A percentile compares a stretch with the other conserved stretches of the same genome.
These are phyloP conservation scores for Bursaphelenchus okinawaensis DNA, from an alignment of 2,888 invertebrate genomes.

Conservation along the genomic window DNA sequence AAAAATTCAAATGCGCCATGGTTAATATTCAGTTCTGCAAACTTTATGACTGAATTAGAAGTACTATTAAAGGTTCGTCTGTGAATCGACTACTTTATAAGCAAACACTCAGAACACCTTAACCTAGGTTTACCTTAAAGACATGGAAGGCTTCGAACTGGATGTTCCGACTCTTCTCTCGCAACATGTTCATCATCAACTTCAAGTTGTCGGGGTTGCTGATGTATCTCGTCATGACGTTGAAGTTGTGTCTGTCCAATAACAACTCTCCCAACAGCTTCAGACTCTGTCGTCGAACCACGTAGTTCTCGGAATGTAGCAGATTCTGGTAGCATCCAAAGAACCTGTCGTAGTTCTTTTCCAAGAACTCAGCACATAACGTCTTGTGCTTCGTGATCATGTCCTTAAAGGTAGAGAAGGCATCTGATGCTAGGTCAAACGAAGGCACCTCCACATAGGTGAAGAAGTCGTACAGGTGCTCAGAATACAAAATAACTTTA, in stretches of 20 bases:
- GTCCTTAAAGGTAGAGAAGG: slow-evolving; percentile 97
- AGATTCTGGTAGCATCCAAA: slow-evolving; percentile 93
- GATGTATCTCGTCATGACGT: slow-evolving; percentile 83
- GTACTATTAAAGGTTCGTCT: no score
- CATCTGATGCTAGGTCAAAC: slow-evolving; percentile 99
- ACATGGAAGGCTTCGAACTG: slow-evolving; percentile 99
- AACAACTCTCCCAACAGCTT: slow-evolving; percentile 89
- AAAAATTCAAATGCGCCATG: no score
- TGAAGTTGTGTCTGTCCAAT: slow-evolving; percentile 97
- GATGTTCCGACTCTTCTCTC: slow-evolving; percentile 97
- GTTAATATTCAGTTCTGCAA: no score
- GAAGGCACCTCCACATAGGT: slow-evolving; percentile 96
- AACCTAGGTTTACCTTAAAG: slow-evolving; percentile 98
- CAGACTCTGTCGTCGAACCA: slow-evolving; percentile 93
- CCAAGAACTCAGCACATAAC: slow-evolving; percentile 94
- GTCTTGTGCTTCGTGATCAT: slow-evolving; percentile 65
- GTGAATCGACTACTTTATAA: no score
- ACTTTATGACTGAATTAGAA: no score
- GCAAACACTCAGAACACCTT: no score
- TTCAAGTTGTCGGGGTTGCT: slow-evolving; percentile 97
- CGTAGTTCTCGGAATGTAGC: slow-evolving; percentile 97
- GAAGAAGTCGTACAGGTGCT: slow-evolving; percentile 99
- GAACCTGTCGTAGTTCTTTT: slow-evolving; percentile 96
- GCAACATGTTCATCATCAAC: slow-evolving; percentile 99
- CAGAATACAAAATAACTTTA: slow-evolving; percentile 93